Conservation (phyloP, 2,888 invertebrate species). For the Danaus chrysippus region DNA sequence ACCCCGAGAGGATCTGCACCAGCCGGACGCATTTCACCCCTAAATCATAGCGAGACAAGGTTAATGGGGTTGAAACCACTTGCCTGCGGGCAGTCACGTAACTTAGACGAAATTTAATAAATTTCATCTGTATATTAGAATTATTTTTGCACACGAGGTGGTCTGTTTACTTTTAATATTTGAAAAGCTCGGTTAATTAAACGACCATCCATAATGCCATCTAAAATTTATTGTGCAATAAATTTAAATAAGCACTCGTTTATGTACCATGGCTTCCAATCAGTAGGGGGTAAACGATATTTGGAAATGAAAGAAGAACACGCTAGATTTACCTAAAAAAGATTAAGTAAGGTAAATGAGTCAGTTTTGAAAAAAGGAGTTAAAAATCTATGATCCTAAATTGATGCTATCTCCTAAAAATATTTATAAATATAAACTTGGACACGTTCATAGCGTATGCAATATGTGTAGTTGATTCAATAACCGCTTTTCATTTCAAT, state of each 20-base stretch:
- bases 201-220: slow-evolving; percentile 20
- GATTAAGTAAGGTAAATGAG: slow-evolving; percentile 19
- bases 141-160: slow-evolving; percentile 40
- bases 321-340: slow-evolving; percentile 18
- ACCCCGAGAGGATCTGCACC: too few species aligned
- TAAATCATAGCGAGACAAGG: slow-evolving; percentile 75
- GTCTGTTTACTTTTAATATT: too few species aligned
- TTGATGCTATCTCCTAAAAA: neutral
- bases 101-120: slow-evolving; percentile 60
- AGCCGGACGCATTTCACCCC: slow-evolving; percentile 64
- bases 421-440: too few species aligned
- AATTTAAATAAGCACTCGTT: slow-evolving; percentile 23
- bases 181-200: slow-evolving; percentile 24
- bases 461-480: too few species aligned
- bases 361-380: slow-evolving; percentile 8
- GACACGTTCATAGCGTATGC: too few species aligned
- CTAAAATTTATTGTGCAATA: slow-evolving; percentile 28
- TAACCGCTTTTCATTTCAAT: too few species aligned
- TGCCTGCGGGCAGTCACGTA: slow-evolving; percentile 68
- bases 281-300: slow-evolving; percentile 21
- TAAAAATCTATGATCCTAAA: slow-evolving; percentile 2
- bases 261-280: slow-evolving; percentile 23
- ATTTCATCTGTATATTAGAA: slow-evolving; percentile 61
- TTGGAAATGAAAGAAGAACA: slow-evolving; percentile 14
- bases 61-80: slow-evolving; percentile 71